Evolutionary conservation across 2,113 vertebrate genomes (phyloP).

Genomic region (Malurus cyaneus): DNA sequence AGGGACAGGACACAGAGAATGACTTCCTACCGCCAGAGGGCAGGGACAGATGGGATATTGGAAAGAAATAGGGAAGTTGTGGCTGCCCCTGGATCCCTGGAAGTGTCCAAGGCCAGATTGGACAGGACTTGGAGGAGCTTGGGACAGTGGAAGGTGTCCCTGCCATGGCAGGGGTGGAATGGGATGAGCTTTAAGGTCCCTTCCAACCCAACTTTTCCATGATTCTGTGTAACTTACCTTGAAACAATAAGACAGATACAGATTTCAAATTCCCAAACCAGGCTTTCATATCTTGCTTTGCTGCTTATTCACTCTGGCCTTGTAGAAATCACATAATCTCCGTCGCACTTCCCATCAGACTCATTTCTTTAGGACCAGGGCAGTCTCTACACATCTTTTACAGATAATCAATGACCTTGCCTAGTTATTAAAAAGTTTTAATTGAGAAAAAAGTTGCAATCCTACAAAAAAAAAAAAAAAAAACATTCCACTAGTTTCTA

Average conservation of each 20-base stretch:
- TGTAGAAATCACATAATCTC: neutral
- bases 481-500: neutral
- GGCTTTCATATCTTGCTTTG: neutral
- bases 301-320: neutral
- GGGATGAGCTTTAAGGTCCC: neutral
- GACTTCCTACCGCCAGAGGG: neutral
- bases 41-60: neutral
- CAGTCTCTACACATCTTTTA: neutral
- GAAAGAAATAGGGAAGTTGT: neutral
- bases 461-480: neutral
- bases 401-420: neutral
- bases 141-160: neutral
- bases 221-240: neutral
- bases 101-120: neutral
- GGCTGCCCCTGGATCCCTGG: neutral
- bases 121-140: neutral
- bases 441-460: neutral
- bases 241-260: neutral
- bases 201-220: neutral
- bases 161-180: neutral
- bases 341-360: neutral
- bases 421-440: neutral
- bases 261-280: neutral
- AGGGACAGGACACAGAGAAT: neutral
- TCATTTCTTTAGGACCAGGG: neutral